Evolutionary conservation across 2,888 invertebrate species (phyloP), one percentile per base, ranked within the genome.

Genomic region (Ornithoptera priamus): DNA sequence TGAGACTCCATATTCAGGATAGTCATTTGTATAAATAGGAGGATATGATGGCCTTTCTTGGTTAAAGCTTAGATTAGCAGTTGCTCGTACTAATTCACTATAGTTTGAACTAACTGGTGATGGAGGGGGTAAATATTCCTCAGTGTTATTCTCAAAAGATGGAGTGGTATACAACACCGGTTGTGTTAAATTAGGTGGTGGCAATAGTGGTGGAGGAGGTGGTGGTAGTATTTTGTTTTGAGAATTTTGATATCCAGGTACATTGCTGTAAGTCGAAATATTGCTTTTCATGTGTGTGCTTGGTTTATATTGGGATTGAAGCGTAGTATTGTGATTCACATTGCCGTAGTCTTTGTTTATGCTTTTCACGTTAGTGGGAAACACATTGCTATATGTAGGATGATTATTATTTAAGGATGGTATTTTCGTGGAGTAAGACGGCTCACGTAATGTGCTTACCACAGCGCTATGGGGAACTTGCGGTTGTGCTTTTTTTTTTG

Each of bases 81-180:
- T 97, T 18, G 97, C 97, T 74, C 97, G 93, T 67, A 96, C 93
- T 69, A 97, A 89, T 88, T 97, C 97, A 81, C 97, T 97, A 80
- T 97, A 98, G 76, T 97, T 97, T 3, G 97, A 97, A 79, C 97
- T 97, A 0, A 97, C 97, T 2, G 97, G 97, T 72, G 97, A 97
- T 12, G 97, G 97, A 8, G 97, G 97, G 24, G 97, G 96, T 69
- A 95, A 94, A 73, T 96, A 92, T 78, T 96, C 96, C 74, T 97
- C 96, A 66, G 88, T 88, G 53, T 80, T 81, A 72, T 85, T 82
- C 50, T 93, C 89, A 72, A 88, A 83, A 70, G 75, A 42, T 71
- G 81, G 92, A 20, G 94, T 91, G 10, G 94, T 93, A 10, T 90
- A 86, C 20, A 88, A 64, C 76, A 84, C 81, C 2, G 89, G 66